Evolutionary conservation across 1,140 invertebrate species (phyloP).

Genomic region (Pseudomyrmex pallidus): DNA sequence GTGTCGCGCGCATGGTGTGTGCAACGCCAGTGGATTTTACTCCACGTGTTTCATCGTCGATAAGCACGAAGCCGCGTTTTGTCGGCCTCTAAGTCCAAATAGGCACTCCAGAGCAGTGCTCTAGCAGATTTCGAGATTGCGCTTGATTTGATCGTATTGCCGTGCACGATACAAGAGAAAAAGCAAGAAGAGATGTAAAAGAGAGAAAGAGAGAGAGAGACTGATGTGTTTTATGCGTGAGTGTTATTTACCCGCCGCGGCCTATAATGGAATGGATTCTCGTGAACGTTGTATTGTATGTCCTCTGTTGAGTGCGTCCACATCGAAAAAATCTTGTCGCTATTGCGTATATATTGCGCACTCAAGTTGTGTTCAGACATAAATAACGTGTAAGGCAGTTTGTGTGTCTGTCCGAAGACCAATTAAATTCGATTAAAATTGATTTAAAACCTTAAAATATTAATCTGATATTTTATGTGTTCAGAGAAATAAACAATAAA

Average conservation of each 20-base stretch:
- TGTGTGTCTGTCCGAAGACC: conserved; percentile 15
- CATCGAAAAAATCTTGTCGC: conserved; percentile 54
- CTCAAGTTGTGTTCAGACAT: conserved; percentile 36
- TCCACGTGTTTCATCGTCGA: conserved; percentile 66
- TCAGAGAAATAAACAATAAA: not conserved
- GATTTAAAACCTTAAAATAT: conserved; percentile 24
- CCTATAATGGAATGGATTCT: conserved; percentile 60
- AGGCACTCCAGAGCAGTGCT: conserved; percentile 43
- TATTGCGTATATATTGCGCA: conserved; percentile 50
- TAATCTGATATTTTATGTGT: conserved; percentile 14
- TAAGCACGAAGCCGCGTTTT: conserved; percentile 48
- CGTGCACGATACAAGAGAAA: conserved; percentile 2
- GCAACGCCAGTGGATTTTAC: conserved; percentile 65
- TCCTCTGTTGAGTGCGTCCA: conserved; percentile 47
- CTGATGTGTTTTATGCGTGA: conserved; percentile 61
- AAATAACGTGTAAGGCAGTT: conserved; percentile 36
- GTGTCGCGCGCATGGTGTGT: conserved; percentile 20
- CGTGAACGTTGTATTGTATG: conserved; percentile 49
- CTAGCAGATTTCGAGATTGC: conserved; percentile 67
- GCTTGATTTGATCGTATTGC: conserved; percentile 64
- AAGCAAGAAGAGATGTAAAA: no score
- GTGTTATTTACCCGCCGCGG: conserved; percentile 58
- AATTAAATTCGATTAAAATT: conserved; percentile 55
- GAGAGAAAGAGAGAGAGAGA: not conserved
- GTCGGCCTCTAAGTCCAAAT: conserved; percentile 52